phyloP scores from a whole-genome alignment of 64 coral and sea anemone genomes.

The Trachythela sp. region DNA sequence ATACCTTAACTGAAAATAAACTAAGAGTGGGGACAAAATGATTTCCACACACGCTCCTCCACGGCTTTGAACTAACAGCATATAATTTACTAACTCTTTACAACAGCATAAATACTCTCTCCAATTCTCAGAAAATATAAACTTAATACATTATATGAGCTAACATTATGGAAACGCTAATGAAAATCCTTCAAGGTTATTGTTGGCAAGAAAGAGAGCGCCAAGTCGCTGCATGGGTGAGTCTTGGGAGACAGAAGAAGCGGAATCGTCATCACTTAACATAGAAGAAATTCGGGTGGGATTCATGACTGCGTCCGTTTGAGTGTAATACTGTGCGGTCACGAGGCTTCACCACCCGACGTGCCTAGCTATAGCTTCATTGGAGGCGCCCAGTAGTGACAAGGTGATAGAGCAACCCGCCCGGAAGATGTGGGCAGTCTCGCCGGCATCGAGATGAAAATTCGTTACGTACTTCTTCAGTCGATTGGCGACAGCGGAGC shows the following conservation, averaged over 20 bases:
- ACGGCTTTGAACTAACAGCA: background rate
- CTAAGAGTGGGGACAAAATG: background rate
- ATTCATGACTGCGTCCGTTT: background rate
- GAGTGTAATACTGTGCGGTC: constrained; percentile 6
- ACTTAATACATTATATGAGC: no score
- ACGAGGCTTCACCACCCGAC: background rate
- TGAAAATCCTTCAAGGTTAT: no score
- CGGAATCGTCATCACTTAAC: no score
- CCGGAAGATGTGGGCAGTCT: background rate
- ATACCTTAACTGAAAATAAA: background rate
- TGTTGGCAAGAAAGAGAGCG: no score
- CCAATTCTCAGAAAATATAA: no score
- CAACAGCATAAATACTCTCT: background rate
- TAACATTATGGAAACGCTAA: no score
- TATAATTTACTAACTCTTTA: background rate
- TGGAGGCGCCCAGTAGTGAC: background rate
- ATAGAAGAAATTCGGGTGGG: background rate
- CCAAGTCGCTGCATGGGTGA: no score
- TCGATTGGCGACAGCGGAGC: background rate
- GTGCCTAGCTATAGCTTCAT: background rate
- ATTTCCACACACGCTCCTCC: no score
- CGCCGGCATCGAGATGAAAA: no score
- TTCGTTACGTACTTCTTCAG: background rate
- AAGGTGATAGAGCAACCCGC: background rate
- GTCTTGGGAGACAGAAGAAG: no score